Conservation (phyloP, 1,140 invertebrate genomes). For the Euura lappo region DNA sequence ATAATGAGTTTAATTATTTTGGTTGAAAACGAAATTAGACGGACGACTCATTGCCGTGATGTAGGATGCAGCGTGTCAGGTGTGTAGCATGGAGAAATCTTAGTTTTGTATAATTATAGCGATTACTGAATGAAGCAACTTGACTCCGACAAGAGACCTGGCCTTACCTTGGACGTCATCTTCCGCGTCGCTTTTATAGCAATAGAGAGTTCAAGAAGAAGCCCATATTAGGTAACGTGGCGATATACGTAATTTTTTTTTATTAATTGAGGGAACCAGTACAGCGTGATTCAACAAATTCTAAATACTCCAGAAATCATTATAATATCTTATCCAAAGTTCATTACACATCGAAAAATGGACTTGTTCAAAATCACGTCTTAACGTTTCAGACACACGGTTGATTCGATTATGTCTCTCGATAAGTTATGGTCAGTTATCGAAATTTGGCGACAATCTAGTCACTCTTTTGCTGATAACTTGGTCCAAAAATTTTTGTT, state of each 20-base stretch:
- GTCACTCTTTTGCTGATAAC: no score
- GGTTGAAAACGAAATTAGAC: not conserved
- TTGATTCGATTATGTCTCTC: no score
- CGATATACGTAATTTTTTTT: not conserved
- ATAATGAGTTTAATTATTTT: not conserved
- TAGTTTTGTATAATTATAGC: slow-evolving; percentile 6
- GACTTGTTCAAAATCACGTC: no score
- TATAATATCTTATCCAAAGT: no score
- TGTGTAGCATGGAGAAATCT: not conserved
- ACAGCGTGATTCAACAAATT: no score
- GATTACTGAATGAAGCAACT: not conserved
- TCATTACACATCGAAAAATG: no score
- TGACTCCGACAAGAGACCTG: not conserved
- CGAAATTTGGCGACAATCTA: no score
- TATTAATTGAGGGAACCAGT: not conserved
- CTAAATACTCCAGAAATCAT: no score
- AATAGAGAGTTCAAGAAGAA: not conserved
- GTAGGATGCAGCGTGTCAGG: not conserved
- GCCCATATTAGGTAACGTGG: not conserved
- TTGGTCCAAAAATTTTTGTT: no score
- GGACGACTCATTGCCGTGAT: not conserved
- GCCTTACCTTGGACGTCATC: slow-evolving; percentile 1
- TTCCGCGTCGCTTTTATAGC: not conserved
- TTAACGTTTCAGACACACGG: no score
- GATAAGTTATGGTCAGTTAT: no score